Evolutionary conservation across 2,888 invertebrate genomes (phyloP).

Genomic region (Agrotis clavis): DNA sequence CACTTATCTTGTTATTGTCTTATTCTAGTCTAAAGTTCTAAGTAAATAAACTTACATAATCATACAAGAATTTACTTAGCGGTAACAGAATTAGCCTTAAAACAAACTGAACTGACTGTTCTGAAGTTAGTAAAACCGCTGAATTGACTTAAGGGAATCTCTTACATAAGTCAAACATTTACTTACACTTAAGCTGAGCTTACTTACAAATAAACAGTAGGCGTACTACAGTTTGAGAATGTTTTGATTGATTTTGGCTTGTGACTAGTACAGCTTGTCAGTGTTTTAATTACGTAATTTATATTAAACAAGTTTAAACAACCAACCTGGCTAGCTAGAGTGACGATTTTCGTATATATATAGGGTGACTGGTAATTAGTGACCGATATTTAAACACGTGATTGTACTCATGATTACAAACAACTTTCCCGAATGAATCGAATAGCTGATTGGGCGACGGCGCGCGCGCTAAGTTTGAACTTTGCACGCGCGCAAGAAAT

Average conservation of each 20-base stretch:
- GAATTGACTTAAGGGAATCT: conserved; percentile 61
- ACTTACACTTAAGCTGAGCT: conserved; percentile 33
- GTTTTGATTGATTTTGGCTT: too few relatives aligned
- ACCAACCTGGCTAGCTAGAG: background rate
- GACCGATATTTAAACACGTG: too few relatives aligned
- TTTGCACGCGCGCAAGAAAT: too few relatives aligned
- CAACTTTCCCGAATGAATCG: too few relatives aligned
- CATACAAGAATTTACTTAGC: conserved; percentile 49
- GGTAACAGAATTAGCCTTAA: conserved; percentile 49
- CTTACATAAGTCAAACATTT: conserved; percentile 56
- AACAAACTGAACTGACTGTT: conserved; percentile 51
- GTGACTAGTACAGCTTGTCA: too few relatives aligned
- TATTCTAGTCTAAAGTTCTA: conserved; percentile 16
- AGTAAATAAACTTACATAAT: conserved; percentile 49
- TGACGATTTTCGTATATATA: too few relatives aligned
- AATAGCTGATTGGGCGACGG: too few relatives aligned
- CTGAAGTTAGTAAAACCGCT: conserved; percentile 59
- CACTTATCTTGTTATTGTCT: background rate
- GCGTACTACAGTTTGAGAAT: conserved; percentile 6
- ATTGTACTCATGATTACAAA: too few relatives aligned
- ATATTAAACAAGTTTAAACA: background rate
- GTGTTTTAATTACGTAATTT: background rate
- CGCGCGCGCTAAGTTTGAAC: too few relatives aligned
- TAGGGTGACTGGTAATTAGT: too few relatives aligned
- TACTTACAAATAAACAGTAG: conserved; percentile 38